phyloP scores from a whole-genome alignment of 2,888 invertebrate species.

The Lissonota sp. region DNA sequence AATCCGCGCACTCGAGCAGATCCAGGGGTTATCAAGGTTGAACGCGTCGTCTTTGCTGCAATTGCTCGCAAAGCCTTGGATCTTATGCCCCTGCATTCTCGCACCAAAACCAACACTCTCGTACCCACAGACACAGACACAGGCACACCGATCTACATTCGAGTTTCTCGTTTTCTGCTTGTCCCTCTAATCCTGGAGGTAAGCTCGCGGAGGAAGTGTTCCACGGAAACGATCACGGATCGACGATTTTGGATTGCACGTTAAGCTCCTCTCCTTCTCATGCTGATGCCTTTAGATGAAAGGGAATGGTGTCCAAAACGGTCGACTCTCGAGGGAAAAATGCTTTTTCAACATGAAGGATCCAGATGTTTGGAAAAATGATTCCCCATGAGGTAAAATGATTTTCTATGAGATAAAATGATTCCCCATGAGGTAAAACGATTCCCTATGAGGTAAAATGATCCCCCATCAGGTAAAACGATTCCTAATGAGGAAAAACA shows the following conservation, averaged over 20 bases:
- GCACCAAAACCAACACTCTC: constrained; percentile 4
- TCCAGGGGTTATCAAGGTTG: constrained; percentile 55
- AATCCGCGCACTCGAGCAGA: constrained; percentile 45
- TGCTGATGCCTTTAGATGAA: neutral
- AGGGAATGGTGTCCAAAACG: no score
- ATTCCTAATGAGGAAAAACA: no score
- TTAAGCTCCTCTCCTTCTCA: constrained; percentile 37
- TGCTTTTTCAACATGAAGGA: no score
- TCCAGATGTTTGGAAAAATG: no score
- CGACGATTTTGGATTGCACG: constrained; percentile 62
- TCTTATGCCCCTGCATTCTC: constrained; percentile 48
- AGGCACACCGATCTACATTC: neutral
- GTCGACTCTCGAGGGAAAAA: no score
- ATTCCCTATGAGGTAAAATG: no score
- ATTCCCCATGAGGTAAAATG: no score
- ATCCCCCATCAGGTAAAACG: no score
- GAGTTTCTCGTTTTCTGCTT: constrained; percentile 16
- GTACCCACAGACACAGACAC: neutral
- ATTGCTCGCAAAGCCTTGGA: constrained; percentile 53
- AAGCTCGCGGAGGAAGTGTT: constrained; percentile 46
- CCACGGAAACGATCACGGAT: constrained; percentile 55
- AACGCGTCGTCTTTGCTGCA: constrained; percentile 56
- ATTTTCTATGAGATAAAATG: no score
- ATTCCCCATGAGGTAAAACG: no score
- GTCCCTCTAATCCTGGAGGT: constrained; percentile 46